Base-by-base conservation (phyloP, 2,888 invertebrate genomes). In the Lordiphosa andalusiaca region DNA sequence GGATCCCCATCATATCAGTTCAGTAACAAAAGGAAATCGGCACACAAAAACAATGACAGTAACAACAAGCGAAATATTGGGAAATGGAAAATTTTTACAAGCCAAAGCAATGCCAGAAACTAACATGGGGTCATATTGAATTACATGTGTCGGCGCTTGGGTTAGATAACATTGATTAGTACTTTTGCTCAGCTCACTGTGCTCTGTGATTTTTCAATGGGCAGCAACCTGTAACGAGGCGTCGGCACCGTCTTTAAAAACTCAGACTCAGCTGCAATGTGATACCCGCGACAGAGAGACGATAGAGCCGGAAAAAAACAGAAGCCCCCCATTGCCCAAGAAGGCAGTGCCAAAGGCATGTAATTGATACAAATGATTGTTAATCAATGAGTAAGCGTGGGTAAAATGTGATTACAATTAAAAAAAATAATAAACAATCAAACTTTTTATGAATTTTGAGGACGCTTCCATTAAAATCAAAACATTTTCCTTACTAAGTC, bases 61-160 rank as follows among this genome's bases (percentile, higher is more conserved):
- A 33, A 23, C 3, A 12, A 25, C 13, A 52, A 52, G 37, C 35
- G 42, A 42, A 50, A 36, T 37, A 37, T 51, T 40, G 33, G 37
- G 23, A 49, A 49, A 38, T 49, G 48, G 48, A 48, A 48, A 48
- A 46, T 35, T 48, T 48, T 35, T 48, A 25, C 44, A 38, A 30
- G 37, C 13, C 16, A 42, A 42, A 25, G 25, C 25, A 2, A 21
- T 21, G 12, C 25, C 25, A 21, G 7, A 12, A 12, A 12, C 6
- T 12, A 30, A 36, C 16, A 4, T 2, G 35, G 4, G 36, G 16
- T 13, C 35, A 47, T 36, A 47, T 47, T 12, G 21, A 33, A 47
- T 47, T 36, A 35, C 21, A 36, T 12, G 21, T 47, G 21, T 47
- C 12, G 6, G 35, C n/a, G n/a, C n/a, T n/a, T n/a, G n/a, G n/a